phyloP scores from a whole-genome alignment of 2,113 vertebrate species.

The Microtus oregoni region DNA sequence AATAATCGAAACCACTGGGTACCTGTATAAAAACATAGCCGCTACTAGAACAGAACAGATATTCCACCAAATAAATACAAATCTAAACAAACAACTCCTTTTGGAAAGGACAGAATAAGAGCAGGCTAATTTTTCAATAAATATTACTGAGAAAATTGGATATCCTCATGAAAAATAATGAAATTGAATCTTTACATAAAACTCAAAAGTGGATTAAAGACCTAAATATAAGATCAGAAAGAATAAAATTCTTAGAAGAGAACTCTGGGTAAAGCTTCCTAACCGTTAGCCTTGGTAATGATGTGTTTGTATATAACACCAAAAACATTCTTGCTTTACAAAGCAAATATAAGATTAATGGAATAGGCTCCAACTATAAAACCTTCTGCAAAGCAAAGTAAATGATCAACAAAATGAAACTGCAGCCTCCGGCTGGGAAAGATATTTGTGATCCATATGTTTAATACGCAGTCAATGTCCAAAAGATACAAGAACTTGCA shows the following conservation, averaged over 20 bases:
- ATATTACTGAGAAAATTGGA: not conserved
- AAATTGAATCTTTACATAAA: not conserved
- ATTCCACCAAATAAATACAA: not conserved
- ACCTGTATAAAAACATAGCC: not conserved
- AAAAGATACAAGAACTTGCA: not conserved
- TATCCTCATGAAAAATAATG: not conserved
- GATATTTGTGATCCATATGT: not conserved
- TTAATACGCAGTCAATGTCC: not conserved
- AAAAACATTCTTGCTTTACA: not conserved
- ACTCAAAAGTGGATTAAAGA: not conserved
- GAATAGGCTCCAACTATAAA: conserved; percentile 34
- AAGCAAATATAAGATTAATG: conserved; percentile 38
- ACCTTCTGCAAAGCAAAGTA: conserved; percentile 16
- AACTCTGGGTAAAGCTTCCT: not conserved
- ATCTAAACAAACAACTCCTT: not conserved
- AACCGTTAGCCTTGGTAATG: not conserved
- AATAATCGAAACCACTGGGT: not conserved
- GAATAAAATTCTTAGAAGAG: not conserved
- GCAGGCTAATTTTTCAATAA: not conserved
- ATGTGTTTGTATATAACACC: not conserved
- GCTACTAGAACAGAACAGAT: no score
- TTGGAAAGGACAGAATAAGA: not conserved
- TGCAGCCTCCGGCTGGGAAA: not conserved
- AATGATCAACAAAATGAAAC: not conserved
- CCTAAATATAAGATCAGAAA: not conserved